Evolutionary conservation across 2,888 invertebrate species (phyloP).

Genomic region (Antheraea assamensis): DNA sequence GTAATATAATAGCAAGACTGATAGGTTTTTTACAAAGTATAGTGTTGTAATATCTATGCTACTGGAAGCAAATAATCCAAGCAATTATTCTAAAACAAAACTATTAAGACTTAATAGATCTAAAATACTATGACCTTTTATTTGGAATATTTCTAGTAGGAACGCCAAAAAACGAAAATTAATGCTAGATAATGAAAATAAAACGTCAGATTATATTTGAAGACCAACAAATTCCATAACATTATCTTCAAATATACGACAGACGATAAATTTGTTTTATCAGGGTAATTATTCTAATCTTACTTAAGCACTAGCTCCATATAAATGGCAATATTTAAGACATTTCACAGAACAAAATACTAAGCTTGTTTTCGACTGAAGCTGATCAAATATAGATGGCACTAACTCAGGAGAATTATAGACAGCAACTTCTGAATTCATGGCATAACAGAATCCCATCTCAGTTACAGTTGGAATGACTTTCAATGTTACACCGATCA

Average conservation of each 20-base stretch:
- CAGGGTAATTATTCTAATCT: neutral
- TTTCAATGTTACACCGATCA: slow-evolving; percentile 72
- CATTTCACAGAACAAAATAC: neutral
- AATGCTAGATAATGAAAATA: neutral
- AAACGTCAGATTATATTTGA: neutral
- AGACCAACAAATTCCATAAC: neutral
- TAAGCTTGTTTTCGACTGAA: neutral
- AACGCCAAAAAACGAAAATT: neutral
- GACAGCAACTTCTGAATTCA: slow-evolving; percentile 84
- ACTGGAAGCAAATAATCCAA: neutral
- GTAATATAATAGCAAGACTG: slow-evolving; percentile 18
- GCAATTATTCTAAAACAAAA: neutral
- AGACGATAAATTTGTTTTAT: neutral
- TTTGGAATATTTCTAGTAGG: neutral
- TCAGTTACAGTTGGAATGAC: slow-evolving; percentile 85
- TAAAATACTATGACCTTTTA: neutral
- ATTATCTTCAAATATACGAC: neutral
- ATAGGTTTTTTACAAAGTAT: neutral
- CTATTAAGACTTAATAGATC: neutral
- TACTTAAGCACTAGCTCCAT: neutral
- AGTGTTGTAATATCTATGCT: neutral
- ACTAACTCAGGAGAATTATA: slow-evolving; percentile 83
- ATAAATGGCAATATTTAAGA: neutral
- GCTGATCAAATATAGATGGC: neutral
- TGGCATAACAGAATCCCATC: slow-evolving; percentile 86